These are phyloP conservation scores for Chesias legatella DNA, from an alignment of 2,888 invertebrate species.

Conservation along the genomic window DNA sequence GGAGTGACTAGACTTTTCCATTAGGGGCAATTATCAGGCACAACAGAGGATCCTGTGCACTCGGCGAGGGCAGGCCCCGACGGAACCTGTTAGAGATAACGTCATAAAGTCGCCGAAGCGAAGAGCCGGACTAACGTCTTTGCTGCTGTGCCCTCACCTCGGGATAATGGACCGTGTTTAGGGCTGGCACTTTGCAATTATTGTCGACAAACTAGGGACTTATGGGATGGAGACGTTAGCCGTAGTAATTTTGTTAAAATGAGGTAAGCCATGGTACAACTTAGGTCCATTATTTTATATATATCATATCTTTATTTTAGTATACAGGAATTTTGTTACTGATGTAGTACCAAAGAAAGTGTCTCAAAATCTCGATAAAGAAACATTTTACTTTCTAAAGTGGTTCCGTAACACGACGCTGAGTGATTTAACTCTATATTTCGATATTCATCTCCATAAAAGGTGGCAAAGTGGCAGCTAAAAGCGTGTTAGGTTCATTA, in stretches of 20 bases:
- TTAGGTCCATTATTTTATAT: too few species aligned
- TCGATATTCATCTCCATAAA: too few species aligned
- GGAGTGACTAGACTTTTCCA: conserved; percentile 79
- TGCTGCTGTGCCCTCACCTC: conserved; percentile 68
- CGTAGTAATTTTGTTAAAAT: too few species aligned
- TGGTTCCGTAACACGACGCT: too few species aligned
- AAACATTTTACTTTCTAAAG: too few species aligned
- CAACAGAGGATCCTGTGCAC: conserved; percentile 69
- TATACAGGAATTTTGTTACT: too few species aligned
- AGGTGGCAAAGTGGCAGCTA: neutral
- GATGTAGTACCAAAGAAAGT: too few species aligned
- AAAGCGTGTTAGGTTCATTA: neutral
- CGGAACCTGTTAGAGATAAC: conserved; percentile 78
- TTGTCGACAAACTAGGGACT: neutral
- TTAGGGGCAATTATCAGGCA: conserved; percentile 78
- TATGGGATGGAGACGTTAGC: too few species aligned
- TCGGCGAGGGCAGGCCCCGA: conserved; percentile 55
- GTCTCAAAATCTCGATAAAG: too few species aligned
- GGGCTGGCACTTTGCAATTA: conserved; percentile 19
- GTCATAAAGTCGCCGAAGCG: conserved; percentile 77
- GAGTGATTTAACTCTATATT: too few species aligned
- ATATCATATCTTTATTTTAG: too few species aligned
- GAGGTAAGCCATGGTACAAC: too few species aligned
- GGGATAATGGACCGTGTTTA: conserved; percentile 64
- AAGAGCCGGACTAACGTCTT: conserved; percentile 76